phyloP scores from a whole-genome alignment of 2,797 vertebrate genomes.

The Buceros bicornis region DNA sequence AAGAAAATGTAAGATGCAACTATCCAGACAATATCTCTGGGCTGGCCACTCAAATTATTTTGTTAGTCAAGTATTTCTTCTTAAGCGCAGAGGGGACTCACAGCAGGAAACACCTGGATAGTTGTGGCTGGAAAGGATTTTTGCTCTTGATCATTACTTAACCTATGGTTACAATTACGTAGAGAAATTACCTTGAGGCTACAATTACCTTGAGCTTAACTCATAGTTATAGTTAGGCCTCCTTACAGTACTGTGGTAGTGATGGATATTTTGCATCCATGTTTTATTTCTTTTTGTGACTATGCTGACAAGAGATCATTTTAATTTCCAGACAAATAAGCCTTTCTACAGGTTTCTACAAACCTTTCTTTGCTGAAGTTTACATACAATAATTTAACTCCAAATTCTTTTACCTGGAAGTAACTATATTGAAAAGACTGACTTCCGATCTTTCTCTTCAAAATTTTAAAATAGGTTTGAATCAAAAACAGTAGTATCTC shows the following conservation, averaged over 20 bases:
- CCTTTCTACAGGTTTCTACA: constrained; percentile 24
- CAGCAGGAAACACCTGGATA: background rate
- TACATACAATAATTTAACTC: background rate
- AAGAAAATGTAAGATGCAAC: background rate
- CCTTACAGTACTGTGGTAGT: background rate
- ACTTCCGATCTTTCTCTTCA: background rate
- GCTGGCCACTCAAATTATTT: background rate
- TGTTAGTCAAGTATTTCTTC: background rate
- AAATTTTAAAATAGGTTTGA: constrained; percentile 6
- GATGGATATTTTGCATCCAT: background rate
- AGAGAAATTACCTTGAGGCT: background rate
- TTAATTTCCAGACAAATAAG: background rate
- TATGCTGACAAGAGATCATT: background rate
- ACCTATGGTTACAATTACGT: background rate
- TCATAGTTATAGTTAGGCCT: background rate
- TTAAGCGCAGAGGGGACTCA: background rate
- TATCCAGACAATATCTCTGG: background rate
- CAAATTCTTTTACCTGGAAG: background rate
- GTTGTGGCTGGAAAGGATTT: background rate
- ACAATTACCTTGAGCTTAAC: background rate
- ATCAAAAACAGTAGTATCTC: background rate
- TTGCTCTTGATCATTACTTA: background rate
- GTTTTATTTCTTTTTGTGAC: background rate
- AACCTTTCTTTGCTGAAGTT: background rate
- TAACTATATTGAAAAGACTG: background rate